Conservation (phyloP, 1,140 invertebrate species). For the Spodoptera frugiperda region DNA sequence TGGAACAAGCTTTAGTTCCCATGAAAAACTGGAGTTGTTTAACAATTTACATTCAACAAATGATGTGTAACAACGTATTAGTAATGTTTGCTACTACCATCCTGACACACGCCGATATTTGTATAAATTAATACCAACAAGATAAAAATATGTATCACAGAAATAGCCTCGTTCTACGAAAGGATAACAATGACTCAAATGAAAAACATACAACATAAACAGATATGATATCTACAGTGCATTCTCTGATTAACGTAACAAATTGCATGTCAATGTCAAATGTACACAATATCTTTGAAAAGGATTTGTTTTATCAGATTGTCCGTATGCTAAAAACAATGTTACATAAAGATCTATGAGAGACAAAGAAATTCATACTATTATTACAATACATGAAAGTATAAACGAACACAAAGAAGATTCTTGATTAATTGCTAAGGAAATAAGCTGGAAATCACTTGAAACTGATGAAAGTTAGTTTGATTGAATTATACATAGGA, state of each 20-base stretch:
- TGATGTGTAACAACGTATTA: too few species aligned
- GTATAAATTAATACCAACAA: background rate
- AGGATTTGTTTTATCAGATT: conserved; percentile 30
- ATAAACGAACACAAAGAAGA: background rate
- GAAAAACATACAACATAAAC: conserved; percentile 5
- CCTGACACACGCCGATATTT: too few species aligned
- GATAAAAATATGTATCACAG: background rate
- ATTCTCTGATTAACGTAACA: conserved; percentile 21
- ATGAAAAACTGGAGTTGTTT: too few species aligned
- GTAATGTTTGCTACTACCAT: too few species aligned
- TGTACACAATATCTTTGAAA: conserved; percentile 3
- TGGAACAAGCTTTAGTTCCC: too few species aligned
- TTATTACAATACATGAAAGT: background rate
- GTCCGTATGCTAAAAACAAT: conserved; percentile 23
- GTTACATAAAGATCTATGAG: background rate
- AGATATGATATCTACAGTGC: conserved; percentile 26
- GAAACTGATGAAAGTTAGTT: background rate
- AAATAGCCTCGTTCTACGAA: background rate
- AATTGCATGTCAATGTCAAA: conserved; percentile 18
- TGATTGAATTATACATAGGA: conserved; percentile 21
- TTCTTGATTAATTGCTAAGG: background rate
- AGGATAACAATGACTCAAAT: conserved; percentile 24
- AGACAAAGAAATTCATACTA: conserved; percentile 1
- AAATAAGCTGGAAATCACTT: conserved; percentile 16
- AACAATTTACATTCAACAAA: too few species aligned